phyloP scores from a whole-genome alignment of 23 tunicate genomes.

The Ciona savignyi region DNA sequence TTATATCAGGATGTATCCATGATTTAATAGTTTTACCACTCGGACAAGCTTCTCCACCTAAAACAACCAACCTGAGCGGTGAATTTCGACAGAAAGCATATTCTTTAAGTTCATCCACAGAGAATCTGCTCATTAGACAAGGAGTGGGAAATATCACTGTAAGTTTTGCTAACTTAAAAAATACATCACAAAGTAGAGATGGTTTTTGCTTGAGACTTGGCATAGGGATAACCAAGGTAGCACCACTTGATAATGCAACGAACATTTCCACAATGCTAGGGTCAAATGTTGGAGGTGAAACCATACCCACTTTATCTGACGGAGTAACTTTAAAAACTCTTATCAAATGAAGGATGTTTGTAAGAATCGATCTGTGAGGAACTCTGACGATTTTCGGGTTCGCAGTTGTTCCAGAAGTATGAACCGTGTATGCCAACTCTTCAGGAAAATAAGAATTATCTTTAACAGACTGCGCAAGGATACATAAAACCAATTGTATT shows the following conservation, averaged over 20 bases:
- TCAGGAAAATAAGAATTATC: neutral
- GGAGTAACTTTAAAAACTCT: constrained; percentile 15
- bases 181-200: neutral
- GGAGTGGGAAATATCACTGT: constrained; percentile 70
- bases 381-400: constrained; percentile 50
- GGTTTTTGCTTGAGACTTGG: constrained; percentile 15
- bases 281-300: constrained; percentile 89
- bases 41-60: constrained; percentile 85
- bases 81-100: constrained; percentile 18
- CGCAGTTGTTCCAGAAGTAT: constrained; percentile 82
- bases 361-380: constrained; percentile 58
- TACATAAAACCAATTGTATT: no score
- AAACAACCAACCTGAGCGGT: constrained; percentile 29
- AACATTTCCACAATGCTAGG: constrained; percentile 77
- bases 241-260: constrained; percentile 28
- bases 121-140: constrained; percentile 32
- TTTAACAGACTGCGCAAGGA: neutral
- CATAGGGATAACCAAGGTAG: constrained; percentile 42
- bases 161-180: constrained; percentile 34
- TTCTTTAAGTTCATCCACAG: constrained; percentile 2
- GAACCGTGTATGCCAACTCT: constrained; percentile 35
- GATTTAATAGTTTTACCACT: constrained; percentile 26
- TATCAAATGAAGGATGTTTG: constrained; percentile 56
- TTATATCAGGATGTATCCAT: no score
- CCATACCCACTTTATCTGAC: constrained; percentile 37